Conservation (phyloP, 2,113 vertebrate genomes). For the Oncorhynchus mykiss region DNA sequence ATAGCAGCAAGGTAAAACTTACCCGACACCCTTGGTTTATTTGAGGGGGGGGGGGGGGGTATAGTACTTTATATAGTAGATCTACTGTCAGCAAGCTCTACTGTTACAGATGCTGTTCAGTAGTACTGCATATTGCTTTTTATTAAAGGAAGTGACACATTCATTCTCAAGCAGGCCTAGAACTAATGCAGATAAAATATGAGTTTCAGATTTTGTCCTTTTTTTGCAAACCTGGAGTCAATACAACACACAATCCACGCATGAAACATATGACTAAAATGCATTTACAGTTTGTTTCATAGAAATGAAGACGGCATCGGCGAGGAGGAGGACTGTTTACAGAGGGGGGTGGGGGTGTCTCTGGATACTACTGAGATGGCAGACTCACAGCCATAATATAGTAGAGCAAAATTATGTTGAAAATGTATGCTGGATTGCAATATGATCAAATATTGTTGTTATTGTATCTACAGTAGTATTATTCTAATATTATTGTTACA, state of each 20-base stretch:
- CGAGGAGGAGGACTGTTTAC: constrained; percentile 48
- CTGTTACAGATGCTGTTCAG: constrained; percentile 46
- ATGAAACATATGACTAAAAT: constrained; percentile 56
- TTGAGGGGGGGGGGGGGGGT: too few species aligned
- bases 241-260: constrained; percentile 70
- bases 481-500: not conserved
- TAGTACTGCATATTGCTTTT: constrained; percentile 69
- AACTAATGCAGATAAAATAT: constrained; percentile 66
- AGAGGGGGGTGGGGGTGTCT: constrained; percentile 7
- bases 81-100: too few species aligned
- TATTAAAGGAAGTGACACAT: constrained; percentile 66
- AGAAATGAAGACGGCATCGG: constrained; percentile 68
- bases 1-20: not conserved
- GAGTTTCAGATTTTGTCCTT: constrained; percentile 54
- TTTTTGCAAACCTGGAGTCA: constrained; percentile 67
- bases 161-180: constrained; percentile 69
- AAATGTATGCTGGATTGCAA: not conserved
- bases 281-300: constrained; percentile 69
- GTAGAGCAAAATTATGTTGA: not conserved
- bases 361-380: constrained; percentile 39
- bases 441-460: not conserved
- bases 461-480: not conserved
- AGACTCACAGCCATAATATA: not conserved
- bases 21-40: too few species aligned
- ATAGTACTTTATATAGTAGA: too few species aligned